Evolutionary conservation across 2,113 vertebrate genomes (phyloP).

Genomic region (Enhydra lutris): DNA sequence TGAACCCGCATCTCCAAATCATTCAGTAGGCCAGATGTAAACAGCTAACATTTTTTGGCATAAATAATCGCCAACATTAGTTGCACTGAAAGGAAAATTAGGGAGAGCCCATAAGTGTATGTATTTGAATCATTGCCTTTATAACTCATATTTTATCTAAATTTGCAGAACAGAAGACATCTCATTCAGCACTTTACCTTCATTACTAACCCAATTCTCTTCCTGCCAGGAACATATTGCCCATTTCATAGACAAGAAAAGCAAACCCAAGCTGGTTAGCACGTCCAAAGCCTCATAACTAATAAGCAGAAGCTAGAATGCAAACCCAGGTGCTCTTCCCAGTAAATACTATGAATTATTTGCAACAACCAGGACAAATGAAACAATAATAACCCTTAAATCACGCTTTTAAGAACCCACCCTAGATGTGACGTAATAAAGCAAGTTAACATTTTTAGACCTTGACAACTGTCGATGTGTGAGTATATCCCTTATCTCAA

Average conservation of each 20-base stretch:
- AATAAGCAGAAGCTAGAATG: not conserved
- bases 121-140: not conserved
- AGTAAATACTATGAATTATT: conserved; percentile 16
- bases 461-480: not conserved
- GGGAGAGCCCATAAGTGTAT: not conserved
- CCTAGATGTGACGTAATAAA: not conserved
- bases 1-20: not conserved
- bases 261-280: not conserved
- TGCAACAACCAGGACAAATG: not conserved
- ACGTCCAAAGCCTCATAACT: not conserved
- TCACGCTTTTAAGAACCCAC: not conserved
- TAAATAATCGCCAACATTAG: conserved; percentile 34
- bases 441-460: not conserved
- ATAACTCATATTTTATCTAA: conserved; percentile 18
- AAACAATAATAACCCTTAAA: not conserved
- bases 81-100: not conserved
- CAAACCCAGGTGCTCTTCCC: not conserved
- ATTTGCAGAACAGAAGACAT: not conserved
- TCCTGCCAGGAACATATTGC: not conserved
- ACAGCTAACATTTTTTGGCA: not conserved
- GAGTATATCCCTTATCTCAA: not conserved
- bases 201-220: not conserved
- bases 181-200: not conserved
- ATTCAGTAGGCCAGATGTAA: not conserved
- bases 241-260: not conserved